Percentiles rank a stretch among this genome's conserved stretches.
Evolutionary conservation across 1,140 invertebrate species (phyloP).

Genomic region (Lethocerus indicus): DNA sequence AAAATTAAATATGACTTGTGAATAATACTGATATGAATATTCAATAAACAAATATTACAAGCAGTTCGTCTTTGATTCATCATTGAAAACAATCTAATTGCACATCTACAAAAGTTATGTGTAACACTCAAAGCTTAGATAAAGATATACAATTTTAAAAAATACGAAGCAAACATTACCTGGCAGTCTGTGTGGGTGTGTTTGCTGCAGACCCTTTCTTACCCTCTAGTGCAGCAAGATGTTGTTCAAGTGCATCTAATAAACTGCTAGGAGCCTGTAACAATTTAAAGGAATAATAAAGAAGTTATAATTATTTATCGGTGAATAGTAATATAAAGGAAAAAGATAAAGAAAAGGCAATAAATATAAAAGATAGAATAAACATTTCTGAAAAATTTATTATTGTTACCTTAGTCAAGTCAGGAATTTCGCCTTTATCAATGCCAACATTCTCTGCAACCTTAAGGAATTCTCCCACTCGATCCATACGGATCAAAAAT

Average conservation of each 20-base stretch:
- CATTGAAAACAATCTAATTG: no score
- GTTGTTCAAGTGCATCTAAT: slow-evolving; percentile 91
- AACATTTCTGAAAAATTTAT: background rate
- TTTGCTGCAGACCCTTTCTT: slow-evolving; percentile 73
- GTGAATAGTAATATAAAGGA: background rate
- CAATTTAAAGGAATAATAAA: background rate
- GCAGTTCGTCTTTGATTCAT: no score
- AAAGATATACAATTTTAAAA: background rate
- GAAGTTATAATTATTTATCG: background rate
- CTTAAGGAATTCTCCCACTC: slow-evolving; percentile 96
- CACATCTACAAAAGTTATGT: no score
- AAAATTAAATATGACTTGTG: no score
- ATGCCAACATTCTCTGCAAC: slow-evolving; percentile 96
- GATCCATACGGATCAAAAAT: slow-evolving; percentile 96
- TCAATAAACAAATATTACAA: no score
- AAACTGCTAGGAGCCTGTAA: slow-evolving; percentile 87
- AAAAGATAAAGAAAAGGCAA: background rate
- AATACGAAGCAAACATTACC: slow-evolving; percentile 29
- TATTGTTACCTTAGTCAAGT: slow-evolving; percentile 70
- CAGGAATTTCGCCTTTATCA: slow-evolving; percentile 97
- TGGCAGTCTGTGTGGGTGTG: slow-evolving; percentile 67
- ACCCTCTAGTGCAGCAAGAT: slow-evolving; percentile 83
- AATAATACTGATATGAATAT: no score
- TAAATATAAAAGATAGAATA: background rate
- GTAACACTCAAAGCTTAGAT: no score